Percentiles rank a stretch among this genome's conserved stretches.
Evolutionary conservation across 2,888 invertebrate species (phyloP).

Genomic region (Cordilura impudica): DNA sequence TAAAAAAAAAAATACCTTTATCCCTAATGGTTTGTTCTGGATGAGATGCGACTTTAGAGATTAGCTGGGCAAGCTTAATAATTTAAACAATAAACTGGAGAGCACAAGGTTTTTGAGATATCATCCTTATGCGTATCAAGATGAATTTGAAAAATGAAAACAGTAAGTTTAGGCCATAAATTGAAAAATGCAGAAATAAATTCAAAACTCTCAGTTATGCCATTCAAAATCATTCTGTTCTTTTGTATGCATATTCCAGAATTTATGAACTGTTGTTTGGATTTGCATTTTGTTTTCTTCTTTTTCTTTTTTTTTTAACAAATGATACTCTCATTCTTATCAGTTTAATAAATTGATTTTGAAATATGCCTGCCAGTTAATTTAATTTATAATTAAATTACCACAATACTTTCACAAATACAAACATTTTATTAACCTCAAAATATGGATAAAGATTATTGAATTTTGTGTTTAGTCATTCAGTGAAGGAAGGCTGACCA

Average conservation of each 20-base stretch:
- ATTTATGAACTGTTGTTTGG: not conserved
- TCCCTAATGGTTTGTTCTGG: slow-evolving; percentile 42
- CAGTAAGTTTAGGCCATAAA: slow-evolving; percentile 35
- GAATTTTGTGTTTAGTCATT: not conserved
- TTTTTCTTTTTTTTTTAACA: not conserved
- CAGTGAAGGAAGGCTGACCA: too few species aligned
- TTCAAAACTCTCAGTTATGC: not conserved
- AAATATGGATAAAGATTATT: not conserved
- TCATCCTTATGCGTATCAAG: slow-evolving; percentile 44
- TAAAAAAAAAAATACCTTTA: not conserved
- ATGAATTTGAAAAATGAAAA: slow-evolving; percentile 63
- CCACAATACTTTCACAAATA: not conserved
- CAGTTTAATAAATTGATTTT: slow-evolving; percentile 59
- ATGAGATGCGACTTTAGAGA: slow-evolving; percentile 60
- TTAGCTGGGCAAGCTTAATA: slow-evolving; percentile 58
- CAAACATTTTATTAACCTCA: not conserved
- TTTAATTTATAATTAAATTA: slow-evolving; percentile 52
- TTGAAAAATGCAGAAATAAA: not conserved
- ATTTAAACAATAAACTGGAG: slow-evolving; percentile 55
- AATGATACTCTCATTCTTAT: slow-evolving; percentile 28
- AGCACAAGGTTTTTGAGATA: slow-evolving; percentile 15
- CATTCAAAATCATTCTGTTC: not conserved
- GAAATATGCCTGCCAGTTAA: slow-evolving; percentile 54
- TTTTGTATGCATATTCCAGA: not conserved
- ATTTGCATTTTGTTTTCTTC: not conserved